These are phyloP conservation scores for Muscicapa adusta DNA, from an alignment of 2,113 vertebrate genomes.

Conservation along the genomic window DNA sequence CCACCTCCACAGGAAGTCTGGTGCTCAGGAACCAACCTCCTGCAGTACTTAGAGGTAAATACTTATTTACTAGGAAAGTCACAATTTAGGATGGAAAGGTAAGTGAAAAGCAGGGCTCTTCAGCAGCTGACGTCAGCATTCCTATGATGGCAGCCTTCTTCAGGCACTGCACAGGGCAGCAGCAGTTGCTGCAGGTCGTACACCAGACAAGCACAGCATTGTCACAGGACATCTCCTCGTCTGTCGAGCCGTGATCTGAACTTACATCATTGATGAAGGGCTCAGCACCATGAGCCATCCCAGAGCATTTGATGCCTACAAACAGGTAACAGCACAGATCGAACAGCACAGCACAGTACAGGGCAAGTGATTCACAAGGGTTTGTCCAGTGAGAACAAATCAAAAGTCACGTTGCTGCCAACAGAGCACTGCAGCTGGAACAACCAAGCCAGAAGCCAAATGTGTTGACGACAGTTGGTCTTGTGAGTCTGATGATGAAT, in stretches of 20 bases:
- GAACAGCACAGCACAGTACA: slow-evolving; percentile 26
- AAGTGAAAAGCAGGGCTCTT: slow-evolving; percentile 60
- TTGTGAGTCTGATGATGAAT: not conserved
- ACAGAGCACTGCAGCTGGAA: not conserved
- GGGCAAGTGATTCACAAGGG: not conserved
- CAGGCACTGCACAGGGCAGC: slow-evolving; percentile 61
- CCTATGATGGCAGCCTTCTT: slow-evolving; percentile 42
- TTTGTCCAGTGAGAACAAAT: not conserved
- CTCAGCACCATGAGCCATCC: slow-evolving; percentile 20
- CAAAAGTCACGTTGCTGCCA: not conserved
- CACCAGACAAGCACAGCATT: slow-evolving; percentile 29
- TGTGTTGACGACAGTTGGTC: not conserved
- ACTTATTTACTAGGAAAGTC: not conserved
- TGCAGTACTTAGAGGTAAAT: slow-evolving; percentile 20
- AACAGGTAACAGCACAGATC: slow-evolving; percentile 54
- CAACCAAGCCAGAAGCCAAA: slow-evolving; percentile 25
- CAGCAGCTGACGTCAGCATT: slow-evolving; percentile 37
- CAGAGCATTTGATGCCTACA: slow-evolving; percentile 43
- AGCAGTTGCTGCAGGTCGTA: slow-evolving; percentile 18
- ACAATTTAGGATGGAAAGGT: slow-evolving; percentile 40
- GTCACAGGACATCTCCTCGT: slow-evolving; percentile 45
- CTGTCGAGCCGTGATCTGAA: not conserved
- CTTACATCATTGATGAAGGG: slow-evolving; percentile 2
- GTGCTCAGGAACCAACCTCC: slow-evolving; percentile 48
- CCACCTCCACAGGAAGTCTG: slow-evolving; percentile 51